Percentiles rank a stretch among this genome's conserved stretches.
Conservation (phyloP, 1,140 invertebrate genomes). For the Rhopalosiphum padi region DNA sequence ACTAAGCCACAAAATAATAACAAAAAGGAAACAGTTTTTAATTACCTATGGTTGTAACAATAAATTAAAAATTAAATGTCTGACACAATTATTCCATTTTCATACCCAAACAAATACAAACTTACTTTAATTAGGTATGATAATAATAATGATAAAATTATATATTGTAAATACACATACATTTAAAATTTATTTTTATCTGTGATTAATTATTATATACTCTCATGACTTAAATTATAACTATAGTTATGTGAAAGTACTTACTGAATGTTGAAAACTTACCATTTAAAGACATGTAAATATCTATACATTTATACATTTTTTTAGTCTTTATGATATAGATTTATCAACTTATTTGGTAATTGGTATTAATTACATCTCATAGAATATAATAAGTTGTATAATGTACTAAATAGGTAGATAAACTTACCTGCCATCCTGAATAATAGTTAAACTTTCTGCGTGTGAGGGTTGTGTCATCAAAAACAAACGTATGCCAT, state of each 20-base stretch:
- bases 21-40: background rate
- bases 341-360: background rate
- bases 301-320: background rate
- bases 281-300: background rate
- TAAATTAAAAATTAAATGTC: background rate
- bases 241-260: background rate
- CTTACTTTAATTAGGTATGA: background rate
- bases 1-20: background rate
- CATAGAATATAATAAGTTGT: background rate
- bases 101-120: background rate
- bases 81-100: background rate
- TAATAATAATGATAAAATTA: background rate
- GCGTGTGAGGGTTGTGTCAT: conserved; percentile 77
- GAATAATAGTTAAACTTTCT: conserved; percentile 82
- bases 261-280: background rate
- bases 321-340: background rate
- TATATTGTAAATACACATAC: background rate
- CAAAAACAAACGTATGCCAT: conserved; percentile 76
- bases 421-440: conserved; percentile 74
- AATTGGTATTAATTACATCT: background rate
- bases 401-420: conserved; percentile 14
- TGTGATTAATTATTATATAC: background rate
- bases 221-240: background rate
- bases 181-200: background rate
- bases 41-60: background rate